Base-by-base conservation (phyloP, 2,888 invertebrate genomes). In the Hyles lineata region DNA sequence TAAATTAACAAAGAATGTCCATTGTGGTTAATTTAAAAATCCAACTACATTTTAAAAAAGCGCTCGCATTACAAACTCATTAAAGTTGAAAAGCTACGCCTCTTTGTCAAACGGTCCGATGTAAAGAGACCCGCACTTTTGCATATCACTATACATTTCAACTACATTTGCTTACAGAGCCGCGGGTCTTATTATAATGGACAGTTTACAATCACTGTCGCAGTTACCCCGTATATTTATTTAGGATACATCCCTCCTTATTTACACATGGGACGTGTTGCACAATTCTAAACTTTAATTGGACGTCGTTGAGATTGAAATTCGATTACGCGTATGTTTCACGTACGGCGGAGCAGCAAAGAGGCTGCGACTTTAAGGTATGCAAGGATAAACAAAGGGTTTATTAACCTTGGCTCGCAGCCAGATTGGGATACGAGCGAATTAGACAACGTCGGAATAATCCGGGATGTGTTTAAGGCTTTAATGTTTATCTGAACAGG, bases 321-420 rank as follows among this genome's bases (percentile, higher is more conserved):
- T 86, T 89, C 78, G 82, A 82, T 86, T 85, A 86, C 74, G 29
- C 70, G 72, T 61, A 72, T 74, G 70, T 76, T 43, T 71, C 75
- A 78, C 77, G 82, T 78, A 79, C 84, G 83, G 81, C 77, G 76
- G 67, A 74, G 77, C 76, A 79, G 80, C 79, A 76, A 80, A 80
- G 82, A 87, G 87, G 86, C 82, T 89, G 83, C 80, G 81, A 82
- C 81, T 85, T 83, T 78, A 82, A 85, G 87, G 85, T 86, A 86
- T 85, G 84, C 82, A 80, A 79, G 83, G 85, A 84, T 87, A 88
- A 87, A 88, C 87, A 86, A 86, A 85, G 88, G 89, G 92, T 90
- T 92, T 90, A 90, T 90, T 90, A 90, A 92, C 92, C 92, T 92
- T 92, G 92, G 92, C 90, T 85, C 82, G 81, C 79, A 84, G 92